Base-by-base conservation (phyloP, 2,113 vertebrate species). In the Lycaon pictus region DNA sequence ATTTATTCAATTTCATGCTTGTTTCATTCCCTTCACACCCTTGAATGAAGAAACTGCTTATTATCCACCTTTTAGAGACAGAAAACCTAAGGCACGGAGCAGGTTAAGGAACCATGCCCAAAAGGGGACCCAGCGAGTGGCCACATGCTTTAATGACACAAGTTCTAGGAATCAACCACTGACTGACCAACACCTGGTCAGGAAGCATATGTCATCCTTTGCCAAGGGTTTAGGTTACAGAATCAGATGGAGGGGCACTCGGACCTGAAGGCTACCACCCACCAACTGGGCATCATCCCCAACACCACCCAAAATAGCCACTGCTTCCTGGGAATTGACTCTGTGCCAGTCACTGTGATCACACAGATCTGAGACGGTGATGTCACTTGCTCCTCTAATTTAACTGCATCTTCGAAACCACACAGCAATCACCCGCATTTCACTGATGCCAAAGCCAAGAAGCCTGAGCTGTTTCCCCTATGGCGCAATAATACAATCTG, bases 401-500 rank as follows among this genome's bases (percentile, higher is more conserved):
- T 74, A 8, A 37, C 11, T 51, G 69, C 32, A 4, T n/a, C 94
- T 62, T 72, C 5, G 23, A 11, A 71, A 43, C n/a, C 23, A n/a
- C 16, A 37, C 1, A 3, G n/a, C 80, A 51, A 85, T 32, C 23
- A 6, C 11, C 17, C 9, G 11, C 48, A 11, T 37, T n/a, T 16
- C n/a, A 9, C 7, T 0, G 0, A 2, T 8, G 69, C 32, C 32
- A 13, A 56, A 76, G 69, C 55, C 23, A 3, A 4, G 60, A 85
- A 85, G 35, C 51, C 81, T 2, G 35, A 71, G 43, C 51, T 29
- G 35, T 69, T 25, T 56, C 86, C 5, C 0, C 2, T 0, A 2
- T 0, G 27, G 23, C 58, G 9, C 15, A 35, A 4, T 7, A 27
- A 27, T 3, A n/a, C 0, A 0, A 43, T 35, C 11, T 2, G 0